phyloP scores from a whole-genome alignment of 1,140 invertebrate genomes.

The Centruroides sculpturatus region DNA sequence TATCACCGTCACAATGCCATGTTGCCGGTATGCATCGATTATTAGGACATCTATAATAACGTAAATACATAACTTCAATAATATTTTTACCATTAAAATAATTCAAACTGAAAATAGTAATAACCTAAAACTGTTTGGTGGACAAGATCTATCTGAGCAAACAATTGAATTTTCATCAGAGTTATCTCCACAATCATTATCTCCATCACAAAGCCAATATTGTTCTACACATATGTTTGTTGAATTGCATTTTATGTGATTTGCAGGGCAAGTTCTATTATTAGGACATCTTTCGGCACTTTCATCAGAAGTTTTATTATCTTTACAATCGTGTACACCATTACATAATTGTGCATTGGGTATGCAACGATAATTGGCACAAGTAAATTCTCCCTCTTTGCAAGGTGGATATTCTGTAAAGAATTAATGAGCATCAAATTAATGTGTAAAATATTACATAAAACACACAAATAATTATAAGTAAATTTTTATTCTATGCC shows the following conservation, averaged over 20 bases:
- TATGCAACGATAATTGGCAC: slow-evolving; percentile 78
- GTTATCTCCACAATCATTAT: slow-evolving; percentile 92
- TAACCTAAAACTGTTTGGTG: slow-evolving; percentile 68
- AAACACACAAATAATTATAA: too few species aligned
- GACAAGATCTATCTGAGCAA: slow-evolving; percentile 74
- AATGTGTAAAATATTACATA: too few species aligned
- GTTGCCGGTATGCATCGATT: slow-evolving; percentile 73
- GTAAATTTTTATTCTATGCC: too few species aligned
- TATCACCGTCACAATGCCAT: slow-evolving; percentile 41
- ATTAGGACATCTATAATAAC: slow-evolving; percentile 48
- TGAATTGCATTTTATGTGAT: slow-evolving; percentile 78
- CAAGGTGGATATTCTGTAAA: slow-evolving; percentile 59
- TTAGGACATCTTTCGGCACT: slow-evolving; percentile 74
- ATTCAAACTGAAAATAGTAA: background rate
- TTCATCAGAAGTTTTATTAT: slow-evolving; percentile 80
- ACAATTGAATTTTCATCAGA: slow-evolving; percentile 82
- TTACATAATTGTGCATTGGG: slow-evolving; percentile 74
- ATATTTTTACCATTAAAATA: background rate
- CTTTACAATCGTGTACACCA: slow-evolving; percentile 87
- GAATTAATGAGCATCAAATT: too few species aligned
- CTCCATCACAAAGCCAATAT: slow-evolving; percentile 78
- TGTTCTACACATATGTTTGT: slow-evolving; percentile 91
- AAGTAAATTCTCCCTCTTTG: slow-evolving; percentile 84
- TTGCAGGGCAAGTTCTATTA: slow-evolving; percentile 62
- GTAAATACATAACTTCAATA: too few species aligned